Evolutionary conservation across 2,113 vertebrate genomes (phyloP).

Genomic region (Numenius arquata): DNA sequence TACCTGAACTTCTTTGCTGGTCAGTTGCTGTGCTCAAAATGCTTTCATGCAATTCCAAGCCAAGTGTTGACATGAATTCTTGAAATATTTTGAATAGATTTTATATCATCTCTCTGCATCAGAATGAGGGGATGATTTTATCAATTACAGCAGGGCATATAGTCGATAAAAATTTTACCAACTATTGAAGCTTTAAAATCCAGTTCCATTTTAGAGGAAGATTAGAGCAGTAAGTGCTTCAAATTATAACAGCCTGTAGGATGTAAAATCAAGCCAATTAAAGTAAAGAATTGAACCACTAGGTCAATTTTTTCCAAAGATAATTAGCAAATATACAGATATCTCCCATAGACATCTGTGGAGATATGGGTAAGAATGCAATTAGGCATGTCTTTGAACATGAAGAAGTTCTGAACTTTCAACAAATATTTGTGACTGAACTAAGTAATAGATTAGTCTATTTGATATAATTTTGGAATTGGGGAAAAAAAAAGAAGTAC

Average conservation of each 20-base stretch:
- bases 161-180: neutral
- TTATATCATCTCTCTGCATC: neutral
- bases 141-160: neutral
- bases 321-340: neutral
- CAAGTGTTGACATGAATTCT: neutral
- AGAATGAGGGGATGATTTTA: neutral
- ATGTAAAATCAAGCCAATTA: neutral
- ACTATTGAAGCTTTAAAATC: neutral
- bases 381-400: neutral
- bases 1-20: neutral
- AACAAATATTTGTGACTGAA: neutral
- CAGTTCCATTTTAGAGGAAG: neutral
- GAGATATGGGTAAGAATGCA: neutral
- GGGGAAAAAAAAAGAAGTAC: neutral
- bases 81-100: neutral
- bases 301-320: neutral
- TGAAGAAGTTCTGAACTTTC: neutral
- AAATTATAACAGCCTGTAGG: neutral
- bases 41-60: neutral
- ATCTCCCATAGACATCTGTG: neutral
- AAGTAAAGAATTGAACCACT: neutral
- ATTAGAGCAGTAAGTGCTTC: neutral
- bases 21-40: neutral
- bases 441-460: neutral
- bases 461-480: neutral